These are phyloP conservation scores for Kryptolebias marmoratus DNA, from an alignment of 2,113 vertebrate species.

Conservation along the genomic window DNA sequence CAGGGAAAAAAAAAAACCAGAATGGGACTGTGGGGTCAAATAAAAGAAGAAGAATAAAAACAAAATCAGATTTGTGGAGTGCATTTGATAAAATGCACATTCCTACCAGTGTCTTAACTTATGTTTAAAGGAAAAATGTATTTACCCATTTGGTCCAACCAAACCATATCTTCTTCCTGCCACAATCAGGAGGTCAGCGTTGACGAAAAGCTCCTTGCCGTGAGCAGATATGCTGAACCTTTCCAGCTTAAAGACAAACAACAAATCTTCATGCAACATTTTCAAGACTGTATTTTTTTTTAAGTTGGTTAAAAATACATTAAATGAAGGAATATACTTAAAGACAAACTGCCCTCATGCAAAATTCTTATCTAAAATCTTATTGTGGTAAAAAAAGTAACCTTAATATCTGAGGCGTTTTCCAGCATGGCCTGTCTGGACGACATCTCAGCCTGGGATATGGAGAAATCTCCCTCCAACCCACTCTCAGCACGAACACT, in stretches of 20 bases:
- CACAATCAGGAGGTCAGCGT: constrained; percentile 91
- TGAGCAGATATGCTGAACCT: constrained; percentile 95
- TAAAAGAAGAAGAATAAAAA: no score
- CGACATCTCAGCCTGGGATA: constrained; percentile 91
- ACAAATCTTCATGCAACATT: not conserved
- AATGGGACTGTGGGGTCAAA: no score
- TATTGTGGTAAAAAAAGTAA: constrained; percentile 29
- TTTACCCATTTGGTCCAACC: constrained; percentile 93
- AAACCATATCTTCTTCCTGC: constrained; percentile 91
- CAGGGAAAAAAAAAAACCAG: no score
- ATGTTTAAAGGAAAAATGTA: not conserved
- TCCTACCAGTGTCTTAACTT: no score
- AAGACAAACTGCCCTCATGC: no score
- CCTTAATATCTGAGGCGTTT: constrained; percentile 95
- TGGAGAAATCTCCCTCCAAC: constrained; percentile 89
- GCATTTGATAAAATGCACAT: no score
- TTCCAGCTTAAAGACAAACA: constrained; percentile 81
- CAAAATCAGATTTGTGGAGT: no score
- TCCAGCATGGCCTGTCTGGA: constrained; percentile 93
- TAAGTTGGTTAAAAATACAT: no score
- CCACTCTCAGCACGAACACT: constrained; percentile 85
- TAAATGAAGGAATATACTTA: no score
- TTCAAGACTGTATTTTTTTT: no score
- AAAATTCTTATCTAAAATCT: not conserved
- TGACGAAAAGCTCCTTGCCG: constrained; percentile 92